These are phyloP conservation scores for Octopus bimaculoides DNA, from an alignment of 1,140 invertebrate genomes.

Conservation along the genomic window DNA sequence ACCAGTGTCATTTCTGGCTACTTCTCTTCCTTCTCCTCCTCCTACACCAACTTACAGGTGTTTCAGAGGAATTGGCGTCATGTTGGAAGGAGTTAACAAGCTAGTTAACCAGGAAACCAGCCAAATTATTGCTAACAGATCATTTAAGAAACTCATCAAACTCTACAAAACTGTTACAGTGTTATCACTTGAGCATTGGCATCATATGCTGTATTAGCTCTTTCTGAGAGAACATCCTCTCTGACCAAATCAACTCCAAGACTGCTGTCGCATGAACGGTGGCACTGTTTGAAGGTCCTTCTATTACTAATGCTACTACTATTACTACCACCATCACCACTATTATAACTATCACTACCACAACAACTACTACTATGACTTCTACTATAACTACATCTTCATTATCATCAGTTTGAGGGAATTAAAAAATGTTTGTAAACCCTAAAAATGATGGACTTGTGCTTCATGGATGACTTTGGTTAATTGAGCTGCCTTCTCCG, in stretches of 20 bases:
- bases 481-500: neutral
- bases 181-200: too few relatives aligned
- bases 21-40: too few relatives aligned
- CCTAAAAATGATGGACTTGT: neutral
- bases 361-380: neutral
- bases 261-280: neutral
- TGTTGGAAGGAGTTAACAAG: too few relatives aligned
- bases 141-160: too few relatives aligned
- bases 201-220: neutral
- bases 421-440: slow-evolving; percentile 1
- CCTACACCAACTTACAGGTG: too few relatives aligned
- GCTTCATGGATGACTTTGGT: neutral
- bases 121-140: too few relatives aligned
- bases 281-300: slow-evolving; percentile 5
- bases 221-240: neutral
- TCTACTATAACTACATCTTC: neutral
- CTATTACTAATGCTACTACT: neutral
- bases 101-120: too few relatives aligned
- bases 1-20: too few relatives aligned
- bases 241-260: slow-evolving; percentile 2
- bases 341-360: neutral
- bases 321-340: neutral
- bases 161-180: too few relatives aligned
- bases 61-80: too few relatives aligned
- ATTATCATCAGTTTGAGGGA: slow-evolving; percentile 8